Conservation (phyloP, 1,140 invertebrate genomes). For the Aricia agestis region DNA sequence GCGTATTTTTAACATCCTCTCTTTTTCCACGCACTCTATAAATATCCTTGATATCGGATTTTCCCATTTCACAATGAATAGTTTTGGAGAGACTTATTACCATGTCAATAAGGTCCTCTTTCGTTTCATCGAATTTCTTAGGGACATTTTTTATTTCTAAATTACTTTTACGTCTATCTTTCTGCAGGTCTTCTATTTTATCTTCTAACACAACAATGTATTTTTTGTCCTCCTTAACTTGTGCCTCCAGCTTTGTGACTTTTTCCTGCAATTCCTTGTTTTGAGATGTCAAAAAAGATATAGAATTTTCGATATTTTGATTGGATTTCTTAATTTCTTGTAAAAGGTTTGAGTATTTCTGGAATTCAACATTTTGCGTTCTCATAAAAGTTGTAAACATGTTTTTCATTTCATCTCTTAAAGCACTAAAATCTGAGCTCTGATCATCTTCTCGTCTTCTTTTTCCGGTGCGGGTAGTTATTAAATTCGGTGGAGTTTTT, state of each 20-base stretch:
- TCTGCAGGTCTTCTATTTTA: constrained; percentile 26
- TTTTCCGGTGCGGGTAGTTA: too few species aligned
- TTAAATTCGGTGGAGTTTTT: too few species aligned
- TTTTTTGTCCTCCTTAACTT: constrained; percentile 15
- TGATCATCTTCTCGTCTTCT: not conserved
- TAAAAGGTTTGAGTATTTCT: too few species aligned
- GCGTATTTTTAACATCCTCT: too few species aligned
- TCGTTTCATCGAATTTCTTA: constrained; percentile 16
- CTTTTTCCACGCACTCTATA: constrained; percentile 29
- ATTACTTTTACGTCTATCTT: too few species aligned
- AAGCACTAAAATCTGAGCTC: not conserved
- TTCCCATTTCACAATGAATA: constrained; percentile 22
- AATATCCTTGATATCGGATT: too few species aligned
- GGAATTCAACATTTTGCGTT: too few species aligned
- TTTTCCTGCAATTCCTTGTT: constrained; percentile 27
- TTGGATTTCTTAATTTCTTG: too few species aligned
- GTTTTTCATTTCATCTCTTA: too few species aligned
- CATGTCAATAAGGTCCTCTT: constrained; percentile 24
- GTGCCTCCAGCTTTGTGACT: constrained; percentile 16
- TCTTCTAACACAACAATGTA: constrained; percentile 19
- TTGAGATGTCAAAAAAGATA: constrained; percentile 14
- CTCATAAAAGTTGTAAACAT: too few species aligned
- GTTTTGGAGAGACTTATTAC: constrained; percentile 7
- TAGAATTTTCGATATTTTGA: too few species aligned
- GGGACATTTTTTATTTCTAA: too few species aligned